Evolutionary conservation across 2,797 vertebrate genomes (phyloP).

Genomic region (Crocodylus rhombifer): DNA sequence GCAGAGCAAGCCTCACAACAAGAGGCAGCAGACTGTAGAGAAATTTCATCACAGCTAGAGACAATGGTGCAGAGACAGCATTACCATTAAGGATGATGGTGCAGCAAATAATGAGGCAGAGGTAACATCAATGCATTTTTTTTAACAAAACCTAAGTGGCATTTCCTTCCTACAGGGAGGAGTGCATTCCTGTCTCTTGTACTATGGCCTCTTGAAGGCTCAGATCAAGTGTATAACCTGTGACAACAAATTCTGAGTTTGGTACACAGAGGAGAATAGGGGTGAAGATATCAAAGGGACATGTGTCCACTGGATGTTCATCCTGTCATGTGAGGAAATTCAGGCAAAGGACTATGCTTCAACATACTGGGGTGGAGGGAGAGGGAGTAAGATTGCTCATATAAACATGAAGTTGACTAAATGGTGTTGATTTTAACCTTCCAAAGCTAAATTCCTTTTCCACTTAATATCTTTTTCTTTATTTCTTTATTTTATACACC

Average conservation of each 20-base stretch:
- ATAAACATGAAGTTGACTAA: neutral
- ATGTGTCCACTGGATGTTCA: neutral
- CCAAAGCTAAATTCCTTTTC: neutral
- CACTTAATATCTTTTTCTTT: neutral
- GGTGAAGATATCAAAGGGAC: neutral
- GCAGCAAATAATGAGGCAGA: neutral
- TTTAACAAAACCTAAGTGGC: neutral
- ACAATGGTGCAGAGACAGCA: too few relatives aligned
- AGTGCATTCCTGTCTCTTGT: neutral
- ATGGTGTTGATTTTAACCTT: neutral
- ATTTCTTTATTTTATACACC: neutral
- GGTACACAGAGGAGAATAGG: neutral
- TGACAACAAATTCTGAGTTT: neutral
- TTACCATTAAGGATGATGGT: too few relatives aligned
- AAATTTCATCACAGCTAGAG: too few relatives aligned
- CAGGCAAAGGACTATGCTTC: neutral
- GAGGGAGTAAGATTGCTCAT: too few relatives aligned
- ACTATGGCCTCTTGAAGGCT: neutral
- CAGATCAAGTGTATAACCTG: too few relatives aligned
- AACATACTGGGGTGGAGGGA: neutral
- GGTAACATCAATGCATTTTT: neutral
- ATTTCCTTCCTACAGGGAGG: neutral
- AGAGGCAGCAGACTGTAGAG: too few relatives aligned
- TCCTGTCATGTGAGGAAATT: neutral
- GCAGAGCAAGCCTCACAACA: too few relatives aligned